Conservation (phyloP, 2,888 invertebrate species). For the Epinotia brunnichana region DNA sequence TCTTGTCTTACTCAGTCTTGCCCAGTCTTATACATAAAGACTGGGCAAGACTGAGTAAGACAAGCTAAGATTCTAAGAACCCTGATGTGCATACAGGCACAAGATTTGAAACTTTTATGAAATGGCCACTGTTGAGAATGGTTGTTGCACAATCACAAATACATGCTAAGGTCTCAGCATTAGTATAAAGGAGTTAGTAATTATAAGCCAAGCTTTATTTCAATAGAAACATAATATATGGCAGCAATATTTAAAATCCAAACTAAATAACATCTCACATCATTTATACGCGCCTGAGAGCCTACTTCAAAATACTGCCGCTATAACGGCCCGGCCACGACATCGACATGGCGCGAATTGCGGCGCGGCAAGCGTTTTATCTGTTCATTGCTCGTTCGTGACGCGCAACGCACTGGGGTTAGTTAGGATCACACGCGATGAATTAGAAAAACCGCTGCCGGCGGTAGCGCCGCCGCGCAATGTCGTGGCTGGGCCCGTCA, state of each 20-base stretch:
- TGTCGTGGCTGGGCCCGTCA: too few species aligned
- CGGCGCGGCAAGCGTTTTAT: too few species aligned
- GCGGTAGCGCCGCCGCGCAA: too few species aligned
- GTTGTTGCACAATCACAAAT: neutral
- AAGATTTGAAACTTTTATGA: neutral
- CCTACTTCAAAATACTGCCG: neutral
- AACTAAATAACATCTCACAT: neutral
- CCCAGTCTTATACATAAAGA: too few species aligned
- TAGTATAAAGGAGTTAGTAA: slow-evolving; percentile 30
- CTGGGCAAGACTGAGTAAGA: neutral
- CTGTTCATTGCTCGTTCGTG: too few species aligned
- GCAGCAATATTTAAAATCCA: neutral
- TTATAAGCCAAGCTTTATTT: slow-evolving; percentile 15
- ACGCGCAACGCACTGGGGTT: too few species aligned
- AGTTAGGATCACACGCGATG: too few species aligned
- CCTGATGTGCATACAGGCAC: too few species aligned
- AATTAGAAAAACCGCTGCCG: too few species aligned
- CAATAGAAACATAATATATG: neutral
- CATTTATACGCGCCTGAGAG: slow-evolving; percentile 25
- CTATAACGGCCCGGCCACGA: too few species aligned
- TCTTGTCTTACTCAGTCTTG: too few species aligned
- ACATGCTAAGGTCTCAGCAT: slow-evolving; percentile 15
- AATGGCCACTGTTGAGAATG: neutral
- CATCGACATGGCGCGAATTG: too few species aligned
- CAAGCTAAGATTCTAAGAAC: neutral